A percentile compares a stretch with the other conserved stretches of the same genome.
phyloP scores from a whole-genome alignment of 2,888 invertebrate genomes.

The Tridacna gigas region DNA sequence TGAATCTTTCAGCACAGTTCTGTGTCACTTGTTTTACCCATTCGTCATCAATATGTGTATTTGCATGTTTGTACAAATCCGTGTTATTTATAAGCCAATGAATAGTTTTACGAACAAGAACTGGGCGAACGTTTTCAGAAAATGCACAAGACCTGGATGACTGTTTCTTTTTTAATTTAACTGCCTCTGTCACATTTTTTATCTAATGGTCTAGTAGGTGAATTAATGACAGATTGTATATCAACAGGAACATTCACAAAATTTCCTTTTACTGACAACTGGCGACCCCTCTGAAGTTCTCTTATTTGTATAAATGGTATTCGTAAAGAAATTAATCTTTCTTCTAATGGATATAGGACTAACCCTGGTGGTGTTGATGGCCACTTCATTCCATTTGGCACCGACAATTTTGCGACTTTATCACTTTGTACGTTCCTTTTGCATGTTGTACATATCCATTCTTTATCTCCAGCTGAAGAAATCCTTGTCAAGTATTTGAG shows the following conservation, averaged over 20 bases:
- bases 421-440: constrained; percentile 44
- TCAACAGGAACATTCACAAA: constrained; percentile 68
- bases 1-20: constrained; percentile 2
- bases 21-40: constrained; percentile 32
- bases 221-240: constrained; percentile 55
- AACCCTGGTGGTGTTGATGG: constrained; percentile 54
- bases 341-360: constrained; percentile 8
- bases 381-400: constrained; percentile 49
- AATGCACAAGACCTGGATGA: constrained; percentile 46
- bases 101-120: constrained; percentile 49
- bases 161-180: constrained; percentile 63
- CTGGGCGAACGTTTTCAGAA: constrained; percentile 56
- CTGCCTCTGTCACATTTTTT: constrained; percentile 53
- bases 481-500: constrained; percentile 37
- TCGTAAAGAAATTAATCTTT: constrained; percentile 20
- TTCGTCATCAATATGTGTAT: constrained; percentile 42
- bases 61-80: constrained; percentile 50
- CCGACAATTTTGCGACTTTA: constrained; percentile 31
- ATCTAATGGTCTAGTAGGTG: constrained; percentile 40
- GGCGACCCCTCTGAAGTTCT: constrained; percentile 57
- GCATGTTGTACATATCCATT: constrained; percentile 37
- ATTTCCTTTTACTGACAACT: constrained; percentile 63
- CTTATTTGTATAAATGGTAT: not conserved
- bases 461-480: too few species aligned
- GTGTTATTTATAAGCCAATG: constrained; percentile 52